Evolutionary conservation across 53 echinoderm and acorn worm species (phyloP).

Genomic region (Stichopus horrens): DNA sequence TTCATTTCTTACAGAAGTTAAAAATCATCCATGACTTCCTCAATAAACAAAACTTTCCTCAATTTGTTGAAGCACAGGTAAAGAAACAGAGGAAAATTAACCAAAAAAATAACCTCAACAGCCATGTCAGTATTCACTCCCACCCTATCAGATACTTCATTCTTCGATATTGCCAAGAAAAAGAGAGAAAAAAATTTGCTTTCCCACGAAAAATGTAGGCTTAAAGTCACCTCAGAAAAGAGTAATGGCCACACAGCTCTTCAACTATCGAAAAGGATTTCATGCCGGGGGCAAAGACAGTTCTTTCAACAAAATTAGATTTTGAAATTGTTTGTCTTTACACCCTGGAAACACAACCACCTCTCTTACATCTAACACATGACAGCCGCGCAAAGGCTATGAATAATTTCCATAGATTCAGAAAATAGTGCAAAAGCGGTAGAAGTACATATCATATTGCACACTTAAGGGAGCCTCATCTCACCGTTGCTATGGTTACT

Average conservation of each 20-base stretch:
- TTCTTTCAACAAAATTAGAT: conserved; percentile 36
- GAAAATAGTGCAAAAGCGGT: conserved; percentile 1
- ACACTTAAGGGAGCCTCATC: conserved; percentile 28
- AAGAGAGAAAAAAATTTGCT: background rate
- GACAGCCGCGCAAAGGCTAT: conserved; percentile 21
- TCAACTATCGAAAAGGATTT: conserved; percentile 2
- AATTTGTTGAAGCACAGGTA: too few species aligned
- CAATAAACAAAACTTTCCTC: too few species aligned
- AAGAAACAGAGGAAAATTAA: too few species aligned
- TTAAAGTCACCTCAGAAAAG: conserved; percentile 29
- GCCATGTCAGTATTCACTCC: too few species aligned
- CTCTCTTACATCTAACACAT: conserved; percentile 14
- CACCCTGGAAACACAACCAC: background rate
- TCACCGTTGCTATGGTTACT: background rate
- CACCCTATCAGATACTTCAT: background rate
- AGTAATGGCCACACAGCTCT: conserved; percentile 29
- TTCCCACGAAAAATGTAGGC: background rate
- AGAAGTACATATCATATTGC: conserved; percentile 31
- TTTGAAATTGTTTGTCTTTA: conserved; percentile 31
- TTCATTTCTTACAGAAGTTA: too few species aligned
- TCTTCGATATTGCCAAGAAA: too few species aligned
- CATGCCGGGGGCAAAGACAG: conserved; percentile 3
- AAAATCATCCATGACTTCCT: too few species aligned
- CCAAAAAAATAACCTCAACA: too few species aligned
- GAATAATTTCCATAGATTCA: conserved; percentile 39